Evolutionary conservation across 2,797 vertebrate genomes (phyloP), one percentile per base, ranked within the genome.

Genomic region (Pelobates cultripes): DNA sequence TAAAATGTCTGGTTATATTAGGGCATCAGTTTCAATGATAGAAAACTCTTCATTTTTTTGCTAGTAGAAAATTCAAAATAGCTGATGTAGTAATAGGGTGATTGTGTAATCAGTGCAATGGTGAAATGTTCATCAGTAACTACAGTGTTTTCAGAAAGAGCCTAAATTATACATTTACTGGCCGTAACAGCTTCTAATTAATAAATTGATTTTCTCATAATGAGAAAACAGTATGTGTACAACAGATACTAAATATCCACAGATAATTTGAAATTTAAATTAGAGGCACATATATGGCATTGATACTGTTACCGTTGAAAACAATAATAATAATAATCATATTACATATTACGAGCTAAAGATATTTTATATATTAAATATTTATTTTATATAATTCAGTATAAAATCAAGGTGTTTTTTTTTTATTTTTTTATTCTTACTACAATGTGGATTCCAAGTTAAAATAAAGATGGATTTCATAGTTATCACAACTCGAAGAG

Each of bases 131-230:
- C 53, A 43, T 77, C 15, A 13, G 40, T 77, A 69, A 43, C 28
- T 69, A 7, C 47, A 57, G 40, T 61, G 55, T 17, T 85, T 75
- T 79, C 67, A 70, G 17, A 44, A 70, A 77, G n/a, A 43, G 73
- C 83, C 73, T 76, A 12, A 78, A 69, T 87, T 85, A 85, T 73
- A 80, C 72, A 86, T 13, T 64, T 40, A 77, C 80, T 84, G 87
- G 4, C 17, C 68, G 78, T 66, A 51, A 79, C 68, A 82, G 76
- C 55, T 86, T 53, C 47, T 89, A 91, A 90, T 75, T 88, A 87
- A 90, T 90, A 89, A 91, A 90, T 86, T 88, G 88, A 91, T 88
- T 92, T 88, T 88, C 87, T 89, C 82, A 88, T 87, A 88, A 88
- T 87, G 86, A 89, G 75, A 85, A 86, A 88, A 84, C 71, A 79